Evolutionary conservation across 2,888 invertebrate species (phyloP), one percentile per base, ranked within the genome.

Genomic region (Homarus gammarus): DNA sequence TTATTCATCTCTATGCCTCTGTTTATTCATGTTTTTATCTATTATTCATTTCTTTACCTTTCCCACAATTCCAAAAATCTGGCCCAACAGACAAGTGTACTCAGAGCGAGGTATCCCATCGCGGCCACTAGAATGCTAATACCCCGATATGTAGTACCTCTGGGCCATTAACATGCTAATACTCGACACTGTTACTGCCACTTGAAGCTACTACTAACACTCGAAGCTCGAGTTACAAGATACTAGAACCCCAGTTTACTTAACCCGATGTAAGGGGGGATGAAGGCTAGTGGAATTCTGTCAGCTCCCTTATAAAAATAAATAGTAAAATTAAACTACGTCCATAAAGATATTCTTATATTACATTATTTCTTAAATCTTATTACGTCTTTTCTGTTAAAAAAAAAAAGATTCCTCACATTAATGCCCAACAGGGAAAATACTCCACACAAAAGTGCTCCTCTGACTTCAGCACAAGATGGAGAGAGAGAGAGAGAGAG

Each of bases 401-500:
- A 18, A 18, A 56, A 18, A 56, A 8, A 18, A 18, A 56, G 56
- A 18, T 56, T 18, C 6, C 44, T 56, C 18, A 8, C 56, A 18
- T 56, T 56, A 56, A 18, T 18, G 56, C 15, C 56, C 56, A 18
- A 2, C 18, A 18, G 18, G 56, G 56, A 18, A 56, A 56, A 56
- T 18, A 56, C 2, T 44, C 10, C 10, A 10, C 44, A 8, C n/a
- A 10, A 44, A 44, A 44, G 44, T 10, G 44, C 15, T 56, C 56
- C 18, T 56, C 56, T 18, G 10, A 2, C 18, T 56, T 56, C 10
- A n/a, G n/a, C n/a, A n/a, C n/a, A 27, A 64, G 64, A 64, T n/a
- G 27, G 64, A 64, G 64, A 64, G 64, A 64, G 64, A 64, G 64
- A 64, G 64, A 64, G 64, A 64, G 64, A 64, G 64, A 64, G 64